phyloP scores from a whole-genome alignment of 1,140 invertebrate species.

The Antheraea mylitta region DNA sequence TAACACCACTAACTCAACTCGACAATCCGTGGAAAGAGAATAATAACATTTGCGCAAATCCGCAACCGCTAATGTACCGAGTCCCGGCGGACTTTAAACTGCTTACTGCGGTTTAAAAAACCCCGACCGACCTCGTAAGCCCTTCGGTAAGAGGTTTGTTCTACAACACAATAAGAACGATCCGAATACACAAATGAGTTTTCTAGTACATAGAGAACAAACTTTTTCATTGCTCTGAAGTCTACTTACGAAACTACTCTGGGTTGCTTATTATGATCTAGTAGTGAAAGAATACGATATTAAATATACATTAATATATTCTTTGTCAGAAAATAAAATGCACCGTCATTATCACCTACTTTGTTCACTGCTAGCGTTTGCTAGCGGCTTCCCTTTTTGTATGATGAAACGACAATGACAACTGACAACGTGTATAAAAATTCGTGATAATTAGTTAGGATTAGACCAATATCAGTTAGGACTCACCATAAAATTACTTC shows the following conservation, averaged over 20 bases:
- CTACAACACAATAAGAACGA: conserved; percentile 3
- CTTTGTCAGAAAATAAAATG: no score
- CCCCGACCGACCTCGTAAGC: conserved; percentile 32
- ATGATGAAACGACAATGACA: no score
- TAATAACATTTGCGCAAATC: conserved; percentile 69
- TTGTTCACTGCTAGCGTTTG: no score
- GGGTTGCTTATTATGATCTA: background rate
- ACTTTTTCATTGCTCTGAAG: background rate
- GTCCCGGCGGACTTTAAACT: conserved; percentile 71
- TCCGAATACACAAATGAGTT: background rate
- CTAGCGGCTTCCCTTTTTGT: no score
- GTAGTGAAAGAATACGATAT: no score
- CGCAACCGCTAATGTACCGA: conserved; percentile 57
- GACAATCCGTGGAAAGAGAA: conserved; percentile 25
- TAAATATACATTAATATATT: no score
- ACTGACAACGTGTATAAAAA: no score
- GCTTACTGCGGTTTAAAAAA: conserved; percentile 64
- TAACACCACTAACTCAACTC: background rate
- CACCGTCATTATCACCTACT: no score
- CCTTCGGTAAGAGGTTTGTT: conserved; percentile 33
- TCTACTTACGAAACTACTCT: background rate
- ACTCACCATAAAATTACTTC: no score
- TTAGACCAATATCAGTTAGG: no score
- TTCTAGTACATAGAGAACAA: background rate
- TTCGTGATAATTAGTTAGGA: no score